Evolutionary conservation across 2,797 vertebrate genomes (phyloP).

Genomic region (Diplodus sargus): DNA sequence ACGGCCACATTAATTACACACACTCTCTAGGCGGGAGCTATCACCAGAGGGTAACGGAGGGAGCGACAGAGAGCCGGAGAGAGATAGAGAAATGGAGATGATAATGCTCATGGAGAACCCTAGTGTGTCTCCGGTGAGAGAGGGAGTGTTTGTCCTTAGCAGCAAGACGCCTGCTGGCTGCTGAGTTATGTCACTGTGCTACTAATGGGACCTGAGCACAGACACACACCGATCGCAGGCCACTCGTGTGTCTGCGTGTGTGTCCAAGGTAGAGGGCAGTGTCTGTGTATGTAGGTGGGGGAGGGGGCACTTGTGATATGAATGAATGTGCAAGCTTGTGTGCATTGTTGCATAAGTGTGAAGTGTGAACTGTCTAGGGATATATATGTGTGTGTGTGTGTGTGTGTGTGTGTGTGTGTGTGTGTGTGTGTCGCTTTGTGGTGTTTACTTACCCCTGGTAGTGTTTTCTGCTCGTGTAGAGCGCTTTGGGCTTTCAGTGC

Average conservation of each 20-base stretch:
- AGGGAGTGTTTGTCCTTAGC: conserved; percentile 78
- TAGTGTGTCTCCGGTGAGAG: conserved; percentile 67
- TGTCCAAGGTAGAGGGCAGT: conserved; percentile 14
- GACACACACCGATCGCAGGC: conserved; percentile 43
- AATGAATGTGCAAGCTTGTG: conserved; percentile 33
- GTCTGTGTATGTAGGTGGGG: conserved; percentile 22
- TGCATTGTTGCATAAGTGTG: conserved; percentile 51
- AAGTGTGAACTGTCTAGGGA: conserved; percentile 43
- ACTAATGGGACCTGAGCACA: conserved; percentile 72
- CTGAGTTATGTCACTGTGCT: conserved; percentile 78
- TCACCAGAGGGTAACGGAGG: conserved; percentile 71
- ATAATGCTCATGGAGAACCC: conserved; percentile 67
- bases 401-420: conserved; percentile 38
- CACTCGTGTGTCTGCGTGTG: conserved; percentile 19
- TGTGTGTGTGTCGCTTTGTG: conserved; percentile 39
- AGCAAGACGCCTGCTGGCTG: conserved; percentile 77
- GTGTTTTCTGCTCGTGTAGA: conserved; percentile 93
- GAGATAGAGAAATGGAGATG: conserved; percentile 70
- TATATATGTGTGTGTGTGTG: conserved; percentile 43
- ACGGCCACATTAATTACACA: conserved; percentile 82
- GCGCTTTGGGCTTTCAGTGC: conserved; percentile 94
- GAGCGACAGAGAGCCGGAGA: conserved; percentile 66
- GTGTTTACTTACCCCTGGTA: conserved; percentile 90
- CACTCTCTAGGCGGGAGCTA: conserved; percentile 75
- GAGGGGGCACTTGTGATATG: conserved; percentile 3